phyloP scores from a whole-genome alignment of 2,888 invertebrate species.

The Melanotus villosus region DNA sequence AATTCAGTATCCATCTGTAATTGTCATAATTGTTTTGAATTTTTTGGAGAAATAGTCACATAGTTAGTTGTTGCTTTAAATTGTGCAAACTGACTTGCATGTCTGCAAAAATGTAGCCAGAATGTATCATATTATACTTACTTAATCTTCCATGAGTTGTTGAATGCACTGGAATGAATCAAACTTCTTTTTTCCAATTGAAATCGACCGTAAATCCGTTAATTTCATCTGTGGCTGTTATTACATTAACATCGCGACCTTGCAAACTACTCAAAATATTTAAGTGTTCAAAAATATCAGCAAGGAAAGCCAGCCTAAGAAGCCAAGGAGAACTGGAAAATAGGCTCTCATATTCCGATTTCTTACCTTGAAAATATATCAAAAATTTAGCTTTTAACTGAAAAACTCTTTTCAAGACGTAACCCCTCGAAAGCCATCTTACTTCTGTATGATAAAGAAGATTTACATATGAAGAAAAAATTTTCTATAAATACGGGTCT shows the following conservation, averaged over 20 bases:
- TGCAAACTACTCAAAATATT: not conserved
- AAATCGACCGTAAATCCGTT: conserved; percentile 9
- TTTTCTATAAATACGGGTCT: conserved; percentile 15
- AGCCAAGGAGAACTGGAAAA: not conserved
- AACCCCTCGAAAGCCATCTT: conserved; percentile 5
- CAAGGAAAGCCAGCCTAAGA: not conserved
- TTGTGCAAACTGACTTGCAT: conserved; percentile 22
- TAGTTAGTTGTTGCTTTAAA: conserved; percentile 30
- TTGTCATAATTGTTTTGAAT: conserved; percentile 12
- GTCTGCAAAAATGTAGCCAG: not conserved
- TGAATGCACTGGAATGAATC: conserved; percentile 29
- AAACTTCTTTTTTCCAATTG: conserved; percentile 19
- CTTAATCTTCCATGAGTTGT: conserved; percentile 1
- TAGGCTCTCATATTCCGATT: not conserved
- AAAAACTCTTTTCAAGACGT: conserved; percentile 1
- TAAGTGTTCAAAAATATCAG: conserved; percentile 2
- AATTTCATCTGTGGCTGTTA: not conserved
- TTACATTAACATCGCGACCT: no score
- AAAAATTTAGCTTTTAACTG: not conserved
- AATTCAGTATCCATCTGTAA: not conserved
- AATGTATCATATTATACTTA: not conserved
- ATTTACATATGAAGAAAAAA: conserved; percentile 15
- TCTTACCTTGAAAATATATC: conserved; percentile 10
- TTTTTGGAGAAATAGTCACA: conserved; percentile 3
- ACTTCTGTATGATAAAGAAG: not conserved